Evolutionary conservation across 1,140 invertebrate species (phyloP).

Genomic region (Cherax quadricarinatus): DNA sequence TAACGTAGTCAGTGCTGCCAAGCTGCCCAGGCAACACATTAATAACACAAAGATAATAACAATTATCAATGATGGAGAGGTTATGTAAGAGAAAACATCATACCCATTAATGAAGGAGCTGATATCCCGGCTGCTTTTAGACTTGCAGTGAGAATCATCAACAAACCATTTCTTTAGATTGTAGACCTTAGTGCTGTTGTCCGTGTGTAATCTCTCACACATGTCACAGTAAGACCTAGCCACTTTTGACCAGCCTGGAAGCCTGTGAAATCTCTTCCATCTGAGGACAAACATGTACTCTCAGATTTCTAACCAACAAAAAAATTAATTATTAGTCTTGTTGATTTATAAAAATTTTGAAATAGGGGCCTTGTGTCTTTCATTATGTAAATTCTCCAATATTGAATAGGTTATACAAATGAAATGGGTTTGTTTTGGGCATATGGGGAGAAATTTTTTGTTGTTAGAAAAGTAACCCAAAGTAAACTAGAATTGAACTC

Average conservation of each 20-base stretch:
- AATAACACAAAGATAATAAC: neutral
- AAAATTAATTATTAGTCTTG: too few relatives aligned
- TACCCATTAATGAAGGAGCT: constrained; percentile 23
- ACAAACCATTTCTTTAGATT: constrained; percentile 26
- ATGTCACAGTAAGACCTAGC: constrained; percentile 15
- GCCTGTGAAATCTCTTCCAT: constrained; percentile 11
- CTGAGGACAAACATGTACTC: neutral
- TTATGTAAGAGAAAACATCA: neutral
- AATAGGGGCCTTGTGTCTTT: too few relatives aligned
- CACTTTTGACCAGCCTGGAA: neutral
- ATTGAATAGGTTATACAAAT: too few relatives aligned
- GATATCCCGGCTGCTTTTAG: neutral
- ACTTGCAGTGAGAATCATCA: constrained; percentile 17
- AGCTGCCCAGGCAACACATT: neutral
- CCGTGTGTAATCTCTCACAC: constrained; percentile 34
- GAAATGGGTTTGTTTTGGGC: too few relatives aligned
- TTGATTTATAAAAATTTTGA: too few relatives aligned
- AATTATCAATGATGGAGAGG: neutral
- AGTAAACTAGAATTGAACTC: too few relatives aligned
- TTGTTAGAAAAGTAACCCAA: too few relatives aligned
- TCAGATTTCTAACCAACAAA: too few relatives aligned
- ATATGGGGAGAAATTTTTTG: too few relatives aligned
- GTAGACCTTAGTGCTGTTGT: neutral
- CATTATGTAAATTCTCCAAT: too few relatives aligned
- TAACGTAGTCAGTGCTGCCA: too few relatives aligned